These are phyloP conservation scores for Apodemus sylvaticus DNA, from an alignment of 2,113 vertebrate genomes.

Conservation along the genomic window DNA sequence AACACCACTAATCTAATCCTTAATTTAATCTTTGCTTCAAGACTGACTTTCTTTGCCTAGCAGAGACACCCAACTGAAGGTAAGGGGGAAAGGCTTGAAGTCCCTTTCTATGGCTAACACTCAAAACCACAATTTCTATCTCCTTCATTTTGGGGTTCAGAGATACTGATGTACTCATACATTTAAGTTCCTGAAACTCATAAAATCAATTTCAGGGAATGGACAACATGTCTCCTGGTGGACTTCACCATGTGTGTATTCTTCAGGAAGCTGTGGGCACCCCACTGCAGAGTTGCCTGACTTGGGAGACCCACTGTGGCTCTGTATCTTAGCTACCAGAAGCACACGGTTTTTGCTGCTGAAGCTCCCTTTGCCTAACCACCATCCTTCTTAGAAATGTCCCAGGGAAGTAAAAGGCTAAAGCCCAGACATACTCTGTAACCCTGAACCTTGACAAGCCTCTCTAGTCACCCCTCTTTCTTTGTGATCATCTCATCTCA, in stretches of 20 bases:
- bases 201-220: not conserved
- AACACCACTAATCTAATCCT: not conserved
- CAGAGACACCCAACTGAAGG: not conserved
- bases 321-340: not conserved
- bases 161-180: not conserved
- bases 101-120: not conserved
- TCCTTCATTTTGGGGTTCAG: not conserved
- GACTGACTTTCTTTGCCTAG: not conserved
- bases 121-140: not conserved
- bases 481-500: not conserved
- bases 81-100: not conserved
- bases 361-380: not conserved
- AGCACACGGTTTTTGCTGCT: not conserved
- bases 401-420: not conserved
- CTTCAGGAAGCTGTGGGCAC: not conserved
- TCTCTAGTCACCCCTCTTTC: not conserved
- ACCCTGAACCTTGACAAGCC: not conserved
- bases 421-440: too few relatives aligned
- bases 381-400: not conserved
- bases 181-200: not conserved
- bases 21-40: conserved; percentile 9
- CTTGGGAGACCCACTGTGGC: not conserved
- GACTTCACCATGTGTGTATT: not conserved
- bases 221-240: not conserved
- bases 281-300: not conserved